phyloP scores from a whole-genome alignment of 2,797 vertebrate species.

The Gambusia yucatana region DNA sequence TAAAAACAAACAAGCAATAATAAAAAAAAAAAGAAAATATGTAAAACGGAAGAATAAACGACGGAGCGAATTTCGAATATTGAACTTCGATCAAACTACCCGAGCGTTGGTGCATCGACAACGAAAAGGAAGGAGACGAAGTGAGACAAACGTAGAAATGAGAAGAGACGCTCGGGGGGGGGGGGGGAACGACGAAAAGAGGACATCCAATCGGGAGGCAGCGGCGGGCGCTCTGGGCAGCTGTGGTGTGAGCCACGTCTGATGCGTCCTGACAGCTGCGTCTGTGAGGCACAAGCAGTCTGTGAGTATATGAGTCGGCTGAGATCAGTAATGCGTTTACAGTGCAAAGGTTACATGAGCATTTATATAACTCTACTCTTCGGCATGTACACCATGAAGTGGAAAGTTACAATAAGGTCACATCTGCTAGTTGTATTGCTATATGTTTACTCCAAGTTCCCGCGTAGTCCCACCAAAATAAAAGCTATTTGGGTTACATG shows the following conservation, averaged over 20 bases:
- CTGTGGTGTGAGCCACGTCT: slow-evolving; percentile 52
- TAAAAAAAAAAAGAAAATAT: background rate
- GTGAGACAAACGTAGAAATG: slow-evolving; percentile 27
- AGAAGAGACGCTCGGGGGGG: slow-evolving; percentile 41
- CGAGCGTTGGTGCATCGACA: slow-evolving; percentile 35
- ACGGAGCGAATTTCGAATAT: background rate
- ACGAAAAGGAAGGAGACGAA: slow-evolving; percentile 8
- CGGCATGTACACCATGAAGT: slow-evolving; percentile 40
- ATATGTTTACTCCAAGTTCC: too few species aligned
- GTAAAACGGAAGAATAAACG: background rate
- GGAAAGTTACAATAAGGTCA: too few species aligned
- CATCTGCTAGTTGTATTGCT: too few species aligned
- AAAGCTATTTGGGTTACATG: too few species aligned
- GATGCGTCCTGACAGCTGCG: slow-evolving; percentile 74
- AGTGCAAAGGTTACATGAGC: background rate
- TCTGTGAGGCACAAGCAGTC: slow-evolving; percentile 31
- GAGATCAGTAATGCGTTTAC: slow-evolving; percentile 49
- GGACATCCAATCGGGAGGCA: slow-evolving; percentile 16
- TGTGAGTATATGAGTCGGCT: slow-evolving; percentile 27
- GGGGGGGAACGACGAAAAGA: slow-evolving; percentile 32
- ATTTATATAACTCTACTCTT: slow-evolving; percentile 64
- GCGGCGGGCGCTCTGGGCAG: slow-evolving; percentile 43
- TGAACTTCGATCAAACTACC: slow-evolving; percentile 29
- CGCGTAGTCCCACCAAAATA: too few species aligned
- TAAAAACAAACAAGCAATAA: background rate